Evolutionary conservation across 1,140 invertebrate species (phyloP), one percentile per base, ranked within the genome.

Genomic region (Hylaeus volcanicus): DNA sequence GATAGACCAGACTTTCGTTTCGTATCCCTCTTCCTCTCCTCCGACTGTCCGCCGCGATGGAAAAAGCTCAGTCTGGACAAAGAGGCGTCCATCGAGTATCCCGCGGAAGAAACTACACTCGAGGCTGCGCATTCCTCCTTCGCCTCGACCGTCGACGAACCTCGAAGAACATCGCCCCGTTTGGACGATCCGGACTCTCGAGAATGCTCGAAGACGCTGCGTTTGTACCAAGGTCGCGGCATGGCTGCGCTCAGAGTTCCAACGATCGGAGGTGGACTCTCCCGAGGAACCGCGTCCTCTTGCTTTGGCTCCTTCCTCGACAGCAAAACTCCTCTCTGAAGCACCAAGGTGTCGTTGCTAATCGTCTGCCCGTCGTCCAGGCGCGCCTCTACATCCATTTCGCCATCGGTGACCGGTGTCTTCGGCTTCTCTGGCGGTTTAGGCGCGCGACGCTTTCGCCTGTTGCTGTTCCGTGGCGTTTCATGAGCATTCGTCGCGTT

Each of bases 221-320:
- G 91, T 88, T 96, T 96, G 85, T 96, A 96, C 95, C 95, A 96
- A 5, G 95, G 95, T 88, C 94, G 92, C 3, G 95, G 95, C 79
- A 92, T 93, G 11, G 85, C 87, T 53, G 85, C 58, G 94, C 93
- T 51, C 93, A 93, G 39, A 90, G 92, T 66, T 87, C 86, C 79
- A 90, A 90, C 14, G 15, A 64, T 72, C 2, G 78, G 5, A 37
- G 14, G 60, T 11, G 64, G 43, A 14, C 45, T 71, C 11, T 88
- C 79, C 5, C 53, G 82, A 48, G 51, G 65, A 8, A 75, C 8
- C 14, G 48, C 11, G 0, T 11, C 45, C 15, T 73, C 70, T 41
- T 75, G 56, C 39, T 58, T 58, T 53, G 73, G 53, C 65, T 92
- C 90, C 45, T 85, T 90, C 68, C 86, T 91, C 2, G 92, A 83